Percentiles rank a stretch among this genome's conserved stretches.
These are phyloP conservation scores for Zenarchopterus dispar DNA, from an alignment of 2,797 vertebrate genomes.

Conservation along the genomic window DNA sequence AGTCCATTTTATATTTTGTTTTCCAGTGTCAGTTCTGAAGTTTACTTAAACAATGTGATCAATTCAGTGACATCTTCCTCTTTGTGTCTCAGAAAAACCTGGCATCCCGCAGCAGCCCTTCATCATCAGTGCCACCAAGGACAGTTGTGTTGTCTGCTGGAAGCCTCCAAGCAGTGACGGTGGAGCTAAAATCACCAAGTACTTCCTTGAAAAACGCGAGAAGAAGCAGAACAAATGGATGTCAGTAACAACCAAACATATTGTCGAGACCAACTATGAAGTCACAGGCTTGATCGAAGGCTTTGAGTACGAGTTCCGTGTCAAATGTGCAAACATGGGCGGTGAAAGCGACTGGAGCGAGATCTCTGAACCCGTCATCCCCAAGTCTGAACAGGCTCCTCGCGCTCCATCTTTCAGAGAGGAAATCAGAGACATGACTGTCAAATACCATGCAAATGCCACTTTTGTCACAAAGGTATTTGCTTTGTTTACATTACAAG, in stretches of 20 bases:
- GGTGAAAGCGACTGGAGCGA: constrained; percentile 99
- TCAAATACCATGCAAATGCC: constrained; percentile 93
- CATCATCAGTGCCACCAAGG: constrained; percentile 88
- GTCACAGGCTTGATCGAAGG: constrained; percentile 92
- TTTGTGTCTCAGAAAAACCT: constrained; percentile 89
- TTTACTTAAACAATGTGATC: background rate
- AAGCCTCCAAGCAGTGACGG: constrained; percentile 95
- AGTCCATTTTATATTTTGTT: constrained; percentile 50
- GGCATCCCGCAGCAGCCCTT: constrained; percentile 90
- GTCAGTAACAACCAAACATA: constrained; percentile 89
- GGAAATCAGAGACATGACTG: constrained; percentile 94
- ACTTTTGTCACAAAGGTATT: constrained; percentile 94
- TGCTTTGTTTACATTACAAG: background rate
- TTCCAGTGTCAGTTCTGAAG: background rate
- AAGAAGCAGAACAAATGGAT: constrained; percentile 99
- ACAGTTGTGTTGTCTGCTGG: constrained; percentile 95
- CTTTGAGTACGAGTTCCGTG: constrained; percentile 98
- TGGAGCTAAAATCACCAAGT: constrained; percentile 94
- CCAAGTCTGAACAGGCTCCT: constrained; percentile 91
- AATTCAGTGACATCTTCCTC: constrained; percentile 1
- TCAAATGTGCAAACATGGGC: constrained; percentile 97
- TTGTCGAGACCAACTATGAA: constrained; percentile 89
- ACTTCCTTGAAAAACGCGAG: constrained; percentile 96
- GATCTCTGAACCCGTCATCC: constrained; percentile 89
- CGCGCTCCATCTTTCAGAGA: constrained; percentile 94